Evolutionary conservation across 2,113 vertebrate genomes (phyloP).

Genomic region (Tiliqua scincoides): DNA sequence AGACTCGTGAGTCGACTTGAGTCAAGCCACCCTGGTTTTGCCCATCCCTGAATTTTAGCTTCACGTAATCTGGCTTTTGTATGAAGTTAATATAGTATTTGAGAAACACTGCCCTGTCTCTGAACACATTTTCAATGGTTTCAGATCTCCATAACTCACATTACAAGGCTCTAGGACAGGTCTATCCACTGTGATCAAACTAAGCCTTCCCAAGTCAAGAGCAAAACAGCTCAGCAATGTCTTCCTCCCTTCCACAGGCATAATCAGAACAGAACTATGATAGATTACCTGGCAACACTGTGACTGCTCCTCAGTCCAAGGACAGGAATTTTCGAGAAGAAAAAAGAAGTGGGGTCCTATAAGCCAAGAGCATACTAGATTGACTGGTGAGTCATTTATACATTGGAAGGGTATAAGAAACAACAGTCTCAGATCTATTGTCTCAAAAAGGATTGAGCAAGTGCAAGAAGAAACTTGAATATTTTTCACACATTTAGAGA

Average conservation of each 20-base stretch:
- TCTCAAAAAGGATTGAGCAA: constrained; percentile 16
- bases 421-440: constrained; percentile 50
- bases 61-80: no score
- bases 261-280: neutral
- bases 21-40: no score
- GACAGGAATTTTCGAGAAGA: neutral
- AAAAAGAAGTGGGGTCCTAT: neutral
- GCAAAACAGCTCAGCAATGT: neutral
- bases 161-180: neutral
- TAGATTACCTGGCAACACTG: neutral
- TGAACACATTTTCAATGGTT: neutral
- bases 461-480: constrained; percentile 25
- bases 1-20: no score
- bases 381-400: constrained; percentile 18
- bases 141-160: neutral
- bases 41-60: no score
- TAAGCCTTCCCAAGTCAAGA: no score
- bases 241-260: neutral
- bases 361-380: neutral
- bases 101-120: no score
- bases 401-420: constrained; percentile 24
- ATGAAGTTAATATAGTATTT: no score
- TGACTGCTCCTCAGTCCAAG: neutral
- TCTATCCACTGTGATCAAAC: neutral
- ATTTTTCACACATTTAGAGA: constrained; percentile 48